phyloP scores from a whole-genome alignment of 2,113 vertebrate species.

The Pionites leucogaster region DNA sequence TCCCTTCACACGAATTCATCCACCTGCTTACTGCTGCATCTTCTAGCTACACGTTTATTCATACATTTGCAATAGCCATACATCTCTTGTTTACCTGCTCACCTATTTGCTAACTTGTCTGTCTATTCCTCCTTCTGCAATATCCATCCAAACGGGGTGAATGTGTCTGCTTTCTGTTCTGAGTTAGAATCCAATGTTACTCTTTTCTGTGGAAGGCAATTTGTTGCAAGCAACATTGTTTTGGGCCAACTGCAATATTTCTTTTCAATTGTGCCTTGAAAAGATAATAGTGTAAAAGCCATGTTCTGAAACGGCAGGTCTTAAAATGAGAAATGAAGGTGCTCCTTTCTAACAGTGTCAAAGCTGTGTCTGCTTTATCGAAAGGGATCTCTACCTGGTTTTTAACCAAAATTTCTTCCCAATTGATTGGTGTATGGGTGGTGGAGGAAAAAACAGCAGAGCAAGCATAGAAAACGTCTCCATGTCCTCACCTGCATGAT shows the following conservation, averaged over 20 bases:
- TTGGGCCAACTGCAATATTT: neutral
- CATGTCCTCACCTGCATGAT: neutral
- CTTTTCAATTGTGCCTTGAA: conserved; percentile 1
- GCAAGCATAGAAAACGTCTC: neutral
- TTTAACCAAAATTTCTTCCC: neutral
- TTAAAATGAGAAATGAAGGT: conserved; percentile 14
- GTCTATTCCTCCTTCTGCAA: neutral
- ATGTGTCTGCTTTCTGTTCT: neutral
- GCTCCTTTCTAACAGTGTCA: neutral
- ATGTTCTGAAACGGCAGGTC: neutral
- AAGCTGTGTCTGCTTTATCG: neutral
- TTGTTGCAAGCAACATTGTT: neutral
- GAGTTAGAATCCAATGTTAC: neutral
- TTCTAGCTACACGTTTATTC: neutral
- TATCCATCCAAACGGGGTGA: neutral
- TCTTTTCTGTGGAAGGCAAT: neutral
- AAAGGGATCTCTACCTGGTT: neutral
- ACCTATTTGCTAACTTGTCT: neutral
- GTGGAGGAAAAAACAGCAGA: neutral
- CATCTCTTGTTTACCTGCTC: neutral
- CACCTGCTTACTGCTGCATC: neutral
- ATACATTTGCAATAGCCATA: neutral
- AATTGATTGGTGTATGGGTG: neutral
- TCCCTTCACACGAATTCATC: neutral
- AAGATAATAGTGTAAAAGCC: neutral